Evolutionary conservation across 2,113 vertebrate genomes (phyloP).

Genomic region (Pseudopipra pipra): DNA sequence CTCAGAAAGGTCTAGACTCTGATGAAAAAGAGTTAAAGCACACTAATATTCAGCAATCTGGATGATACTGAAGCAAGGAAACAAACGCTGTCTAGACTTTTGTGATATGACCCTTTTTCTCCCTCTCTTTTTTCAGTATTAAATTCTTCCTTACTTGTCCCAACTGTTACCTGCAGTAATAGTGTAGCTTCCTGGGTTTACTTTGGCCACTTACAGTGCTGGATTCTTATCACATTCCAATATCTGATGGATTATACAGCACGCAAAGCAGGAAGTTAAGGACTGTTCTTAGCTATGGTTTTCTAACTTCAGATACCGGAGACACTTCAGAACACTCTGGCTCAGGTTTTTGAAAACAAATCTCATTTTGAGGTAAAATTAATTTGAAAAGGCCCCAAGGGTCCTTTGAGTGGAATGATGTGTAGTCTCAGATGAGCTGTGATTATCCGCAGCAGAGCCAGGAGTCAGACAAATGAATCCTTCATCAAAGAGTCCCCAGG

Average conservation of each 20-base stretch:
- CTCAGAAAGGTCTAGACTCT: background rate
- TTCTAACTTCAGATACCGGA: background rate
- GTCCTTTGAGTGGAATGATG: background rate
- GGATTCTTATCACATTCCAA: background rate
- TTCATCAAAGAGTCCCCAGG: background rate
- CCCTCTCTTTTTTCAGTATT: background rate
- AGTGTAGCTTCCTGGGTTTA: background rate
- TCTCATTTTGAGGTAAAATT: background rate
- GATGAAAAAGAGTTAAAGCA: background rate
- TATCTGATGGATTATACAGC: background rate
- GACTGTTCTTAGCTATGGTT: background rate
- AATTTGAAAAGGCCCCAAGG: background rate
- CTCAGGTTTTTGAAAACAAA: background rate
- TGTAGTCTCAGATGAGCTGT: background rate
- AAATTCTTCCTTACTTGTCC: background rate
- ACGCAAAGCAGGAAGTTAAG: background rate
- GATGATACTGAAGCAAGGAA: background rate
- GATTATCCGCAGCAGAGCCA: background rate
- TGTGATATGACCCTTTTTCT: background rate
- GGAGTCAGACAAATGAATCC: background rate
- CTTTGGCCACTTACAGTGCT: background rate
- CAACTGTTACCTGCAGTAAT: background rate
- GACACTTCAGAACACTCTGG: background rate
- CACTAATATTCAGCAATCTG: background rate
- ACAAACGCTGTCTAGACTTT: background rate